Base-by-base conservation (phyloP, 2,797 vertebrate genomes). In the Dromococcyx pavoninus region DNA sequence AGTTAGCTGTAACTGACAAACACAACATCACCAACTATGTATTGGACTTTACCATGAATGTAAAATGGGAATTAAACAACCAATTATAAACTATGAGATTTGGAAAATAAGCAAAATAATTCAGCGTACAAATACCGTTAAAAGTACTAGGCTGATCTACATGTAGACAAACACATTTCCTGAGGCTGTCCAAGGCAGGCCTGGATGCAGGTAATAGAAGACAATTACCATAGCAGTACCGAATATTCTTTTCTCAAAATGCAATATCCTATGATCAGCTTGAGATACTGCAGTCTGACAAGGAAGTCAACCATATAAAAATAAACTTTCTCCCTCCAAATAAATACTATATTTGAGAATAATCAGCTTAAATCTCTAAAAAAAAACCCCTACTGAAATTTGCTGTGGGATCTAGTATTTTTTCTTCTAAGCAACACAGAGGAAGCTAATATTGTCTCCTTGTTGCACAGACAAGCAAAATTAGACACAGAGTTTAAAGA, bases 151-250 rank as follows among this genome's bases (percentile, higher is more conserved):
- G 10, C 5, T 22, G 30, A 33, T 32, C 0, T 53, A 30, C 8
- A 10, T 1, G 5, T 7, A 76, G 17, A 54, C 6, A 9, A 73
- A 33, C 7, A 16, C 0, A 4, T 56, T 66, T 61, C 67, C 58
- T 62, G 24, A 69, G 16, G 15, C 2, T 57, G 18, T 19, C 14
- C 28, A 75, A 53, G 14, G 22, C 24, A 80, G 60, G 35, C 23
- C n/a, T 60, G 24, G 9, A 73, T 17, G 2, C 25, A n/a, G 1
- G 0, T 3, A 69, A 43, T 8, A 58, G 5, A 43, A 24, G 1
- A 32, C 17, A 30, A 17, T 32, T 74, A 80, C 23, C 5, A 3
- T 0, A 77, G 17, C 22, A 77, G 24, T 5, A 65, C 10, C 8
- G 17, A 27, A 60, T 5, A 19, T 2, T 5, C 73, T 75, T 50